phyloP scores from a whole-genome alignment of 2,113 vertebrate species.

The Gymnarchus niloticus region DNA sequence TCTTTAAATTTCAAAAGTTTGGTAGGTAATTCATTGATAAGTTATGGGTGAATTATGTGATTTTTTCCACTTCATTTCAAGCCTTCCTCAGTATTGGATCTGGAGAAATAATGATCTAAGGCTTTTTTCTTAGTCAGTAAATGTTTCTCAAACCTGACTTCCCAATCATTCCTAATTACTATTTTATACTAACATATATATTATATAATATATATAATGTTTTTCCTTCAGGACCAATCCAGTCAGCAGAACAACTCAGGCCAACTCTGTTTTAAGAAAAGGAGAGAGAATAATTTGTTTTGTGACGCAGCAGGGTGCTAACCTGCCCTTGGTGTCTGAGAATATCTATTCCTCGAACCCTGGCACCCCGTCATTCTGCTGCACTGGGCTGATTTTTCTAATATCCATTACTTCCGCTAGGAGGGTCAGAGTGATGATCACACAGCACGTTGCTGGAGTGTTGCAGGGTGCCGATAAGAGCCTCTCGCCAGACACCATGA shows the following conservation, averaged over 20 bases:
- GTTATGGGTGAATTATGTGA: neutral
- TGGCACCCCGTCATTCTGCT: constrained; percentile 45
- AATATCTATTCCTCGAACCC: constrained; percentile 45
- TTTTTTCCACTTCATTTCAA: neutral
- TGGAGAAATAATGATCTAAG: neutral
- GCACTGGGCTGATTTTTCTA: constrained; percentile 62
- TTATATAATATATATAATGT: neutral
- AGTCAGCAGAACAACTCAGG: neutral
- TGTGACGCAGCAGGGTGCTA: neutral
- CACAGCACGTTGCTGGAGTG: constrained; percentile 56
- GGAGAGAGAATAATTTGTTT: neutral
- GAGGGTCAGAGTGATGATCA: constrained; percentile 63
- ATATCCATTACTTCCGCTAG: constrained; percentile 71
- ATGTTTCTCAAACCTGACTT: neutral
- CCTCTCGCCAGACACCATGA: constrained; percentile 63
- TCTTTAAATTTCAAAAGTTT: too few species aligned
- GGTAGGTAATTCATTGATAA: too few species aligned
- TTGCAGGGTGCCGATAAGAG: constrained; percentile 69
- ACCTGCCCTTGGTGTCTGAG: constrained; percentile 55
- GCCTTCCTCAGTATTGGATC: neutral
- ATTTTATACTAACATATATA: neutral
- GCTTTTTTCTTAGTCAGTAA: neutral
- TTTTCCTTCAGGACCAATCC: neutral
- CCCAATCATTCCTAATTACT: neutral
- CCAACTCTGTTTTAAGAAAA: neutral